phyloP scores from a whole-genome alignment of 2,888 invertebrate genomes.

The Ephialtes manifestator region DNA sequence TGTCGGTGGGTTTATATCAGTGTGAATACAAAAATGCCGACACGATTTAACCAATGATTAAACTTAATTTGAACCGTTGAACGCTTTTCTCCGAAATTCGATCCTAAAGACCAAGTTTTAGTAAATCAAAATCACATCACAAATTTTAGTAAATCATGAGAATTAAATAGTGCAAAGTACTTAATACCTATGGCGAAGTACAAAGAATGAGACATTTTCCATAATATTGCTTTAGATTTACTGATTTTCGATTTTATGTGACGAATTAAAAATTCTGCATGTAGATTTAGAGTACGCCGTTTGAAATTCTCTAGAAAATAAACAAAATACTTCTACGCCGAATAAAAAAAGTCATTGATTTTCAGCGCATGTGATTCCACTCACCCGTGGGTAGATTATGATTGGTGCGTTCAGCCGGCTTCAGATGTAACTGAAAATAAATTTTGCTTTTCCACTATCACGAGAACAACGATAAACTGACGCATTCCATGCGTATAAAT shows the following conservation, averaged over 20 bases:
- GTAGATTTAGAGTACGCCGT: neutral
- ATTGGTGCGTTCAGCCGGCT: neutral
- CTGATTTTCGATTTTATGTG: neutral
- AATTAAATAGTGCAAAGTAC: no score
- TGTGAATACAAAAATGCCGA: neutral
- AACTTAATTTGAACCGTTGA: neutral
- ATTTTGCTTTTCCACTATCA: neutral
- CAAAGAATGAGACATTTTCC: no score
- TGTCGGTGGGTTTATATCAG: constrained; percentile 86
- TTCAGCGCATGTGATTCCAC: neutral
- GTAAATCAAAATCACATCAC: no score
- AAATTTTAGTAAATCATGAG: no score
- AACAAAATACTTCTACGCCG: neutral
- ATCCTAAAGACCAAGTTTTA: neutral
- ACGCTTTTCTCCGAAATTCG: neutral
- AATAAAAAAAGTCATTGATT: neutral
- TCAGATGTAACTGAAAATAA: neutral
- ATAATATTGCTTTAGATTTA: no score
- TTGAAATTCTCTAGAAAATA: neutral
- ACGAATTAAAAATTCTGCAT: neutral
- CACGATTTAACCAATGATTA: neutral
- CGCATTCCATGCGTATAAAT: neutral
- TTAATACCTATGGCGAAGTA: no score
- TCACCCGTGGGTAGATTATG: neutral
- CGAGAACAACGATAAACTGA: constrained; percentile 1